Conservation (phyloP, 2,888 invertebrate species). For the Melanargia galathea region DNA sequence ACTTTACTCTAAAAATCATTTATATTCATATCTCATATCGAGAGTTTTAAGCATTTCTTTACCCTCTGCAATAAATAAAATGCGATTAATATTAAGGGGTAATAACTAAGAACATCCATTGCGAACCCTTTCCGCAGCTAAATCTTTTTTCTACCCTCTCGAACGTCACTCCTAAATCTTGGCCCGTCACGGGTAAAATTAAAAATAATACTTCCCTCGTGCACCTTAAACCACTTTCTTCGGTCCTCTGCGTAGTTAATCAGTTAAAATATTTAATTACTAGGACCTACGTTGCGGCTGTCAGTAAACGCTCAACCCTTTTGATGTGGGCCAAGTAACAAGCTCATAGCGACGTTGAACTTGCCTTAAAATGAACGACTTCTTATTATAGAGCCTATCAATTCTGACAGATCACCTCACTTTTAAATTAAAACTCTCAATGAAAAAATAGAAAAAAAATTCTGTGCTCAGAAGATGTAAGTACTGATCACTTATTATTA, state of each 20-base stretch:
- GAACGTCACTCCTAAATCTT: constrained; percentile 68
- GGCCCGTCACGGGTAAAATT: constrained; percentile 63
- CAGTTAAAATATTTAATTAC: constrained; percentile 81
- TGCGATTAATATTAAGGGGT: constrained; percentile 69
- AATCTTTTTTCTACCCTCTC: constrained; percentile 61
- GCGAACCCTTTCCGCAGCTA: constrained; percentile 57
- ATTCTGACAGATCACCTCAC: too few species aligned
- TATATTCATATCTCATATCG: neutral
- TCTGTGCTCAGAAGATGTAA: too few species aligned
- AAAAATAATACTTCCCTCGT: constrained; percentile 70
- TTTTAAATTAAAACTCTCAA: too few species aligned
- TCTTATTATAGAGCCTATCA: too few species aligned
- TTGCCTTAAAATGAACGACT: neutral
- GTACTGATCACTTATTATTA: too few species aligned
- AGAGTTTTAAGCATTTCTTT: constrained; percentile 16
- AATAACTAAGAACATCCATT: constrained; percentile 61
- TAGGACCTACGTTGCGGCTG: constrained; percentile 58
- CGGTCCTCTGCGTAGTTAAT: constrained; percentile 73
- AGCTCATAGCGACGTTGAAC: constrained; percentile 23
- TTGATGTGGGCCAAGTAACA: constrained; percentile 38
- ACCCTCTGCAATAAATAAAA: constrained; percentile 52
- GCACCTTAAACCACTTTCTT: constrained; percentile 59
- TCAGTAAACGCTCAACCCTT: constrained; percentile 53
- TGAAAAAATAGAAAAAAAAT: too few species aligned
- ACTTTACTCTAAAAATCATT: neutral